These are phyloP conservation scores for Strigamia transsilvanica DNA, from an alignment of 2,888 invertebrate genomes.

Conservation along the genomic window DNA sequence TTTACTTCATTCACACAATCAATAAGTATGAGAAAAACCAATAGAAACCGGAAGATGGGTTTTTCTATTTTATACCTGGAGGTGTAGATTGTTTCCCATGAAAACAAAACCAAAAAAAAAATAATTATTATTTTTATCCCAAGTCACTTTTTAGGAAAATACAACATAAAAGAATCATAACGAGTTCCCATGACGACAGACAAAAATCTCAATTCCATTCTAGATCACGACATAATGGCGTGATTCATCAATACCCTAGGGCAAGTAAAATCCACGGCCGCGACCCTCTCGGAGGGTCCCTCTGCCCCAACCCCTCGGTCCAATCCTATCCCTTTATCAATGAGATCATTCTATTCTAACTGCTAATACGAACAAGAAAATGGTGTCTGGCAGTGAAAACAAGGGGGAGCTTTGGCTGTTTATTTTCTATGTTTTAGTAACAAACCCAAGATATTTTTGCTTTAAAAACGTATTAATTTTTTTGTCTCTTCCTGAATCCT, in stretches of 20 bases:
- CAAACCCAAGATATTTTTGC: not conserved
- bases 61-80: conserved; percentile 9
- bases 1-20: conserved; percentile 39
- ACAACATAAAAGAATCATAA: not conserved
- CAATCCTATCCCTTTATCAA: not conserved
- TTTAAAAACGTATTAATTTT: not conserved
- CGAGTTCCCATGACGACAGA: not conserved
- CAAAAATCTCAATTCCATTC: conserved; percentile 10
- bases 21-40: conserved; percentile 40
- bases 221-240: not conserved
- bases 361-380: not conserved
- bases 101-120: not conserved
- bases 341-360: not conserved
- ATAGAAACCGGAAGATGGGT: conserved; percentile 35
- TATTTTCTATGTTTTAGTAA: not conserved
- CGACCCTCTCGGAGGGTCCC: not conserved
- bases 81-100: conserved; percentile 4
- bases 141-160: not conserved
- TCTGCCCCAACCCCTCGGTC: not conserved
- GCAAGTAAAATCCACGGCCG: not conserved
- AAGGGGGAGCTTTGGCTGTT: conserved; percentile 3
- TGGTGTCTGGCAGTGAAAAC: not conserved
- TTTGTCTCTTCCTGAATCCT: too few species aligned
- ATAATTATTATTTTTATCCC: not conserved
- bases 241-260: conserved; percentile 35